phyloP scores from a whole-genome alignment of 2,797 vertebrate species.

The Balearica regulorum region DNA sequence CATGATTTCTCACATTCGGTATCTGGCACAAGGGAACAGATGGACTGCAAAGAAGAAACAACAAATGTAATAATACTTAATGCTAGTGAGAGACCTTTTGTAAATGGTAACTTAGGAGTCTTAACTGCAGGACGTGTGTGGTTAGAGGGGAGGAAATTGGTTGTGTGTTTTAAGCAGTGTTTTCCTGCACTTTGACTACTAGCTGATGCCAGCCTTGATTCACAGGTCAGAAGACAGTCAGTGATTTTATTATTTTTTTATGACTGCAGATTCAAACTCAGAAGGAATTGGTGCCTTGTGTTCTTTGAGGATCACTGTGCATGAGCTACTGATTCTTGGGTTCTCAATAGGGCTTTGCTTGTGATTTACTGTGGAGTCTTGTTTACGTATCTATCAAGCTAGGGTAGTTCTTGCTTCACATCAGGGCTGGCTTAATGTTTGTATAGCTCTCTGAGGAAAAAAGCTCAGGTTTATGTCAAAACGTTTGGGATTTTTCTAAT shows the following conservation, averaged over 20 bases:
- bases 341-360: not conserved
- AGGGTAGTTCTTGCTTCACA: not conserved
- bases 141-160: not conserved
- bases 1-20: not conserved
- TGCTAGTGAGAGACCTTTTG: not conserved
- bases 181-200: not conserved
- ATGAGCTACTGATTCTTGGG: not conserved
- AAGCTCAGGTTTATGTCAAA: not conserved
- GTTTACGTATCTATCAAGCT: fast-evolving
- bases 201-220: not conserved
- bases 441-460: not conserved
- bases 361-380: not conserved
- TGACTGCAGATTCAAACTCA: not conserved
- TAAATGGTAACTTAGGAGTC: not conserved
- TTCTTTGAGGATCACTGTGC: not conserved
- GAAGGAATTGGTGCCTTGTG: not conserved
- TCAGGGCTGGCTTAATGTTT: not conserved
- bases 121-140: not conserved
- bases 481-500: not conserved
- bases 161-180: not conserved
- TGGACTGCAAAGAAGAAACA: not conserved
- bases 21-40: not conserved
- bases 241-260: not conserved
- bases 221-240: not conserved
- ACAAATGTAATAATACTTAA: not conserved